Conservation (phyloP, 2,113 vertebrate species). For the Sclerurus mexicanus region DNA sequence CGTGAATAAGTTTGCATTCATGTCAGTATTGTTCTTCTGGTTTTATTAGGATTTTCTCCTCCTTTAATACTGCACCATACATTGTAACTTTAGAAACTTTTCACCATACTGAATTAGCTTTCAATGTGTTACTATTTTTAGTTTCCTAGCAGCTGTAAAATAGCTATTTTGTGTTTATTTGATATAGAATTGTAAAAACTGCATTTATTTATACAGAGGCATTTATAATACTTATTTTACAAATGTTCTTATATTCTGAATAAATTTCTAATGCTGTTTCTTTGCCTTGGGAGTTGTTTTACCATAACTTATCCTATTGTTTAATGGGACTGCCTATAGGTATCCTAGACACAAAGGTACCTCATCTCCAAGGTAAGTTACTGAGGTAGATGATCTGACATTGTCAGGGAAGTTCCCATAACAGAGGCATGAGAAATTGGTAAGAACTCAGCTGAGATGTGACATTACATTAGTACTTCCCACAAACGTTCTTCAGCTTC, state of each 20-base stretch:
- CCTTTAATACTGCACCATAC: constrained; percentile 29
- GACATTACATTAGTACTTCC: not conserved
- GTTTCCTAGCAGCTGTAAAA: constrained; percentile 76
- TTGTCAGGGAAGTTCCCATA: not conserved
- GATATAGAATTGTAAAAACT: constrained; percentile 80
- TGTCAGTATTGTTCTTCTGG: constrained; percentile 58
- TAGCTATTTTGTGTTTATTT: constrained; percentile 74
- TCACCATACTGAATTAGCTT: constrained; percentile 35
- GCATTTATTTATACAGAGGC: constrained; percentile 88
- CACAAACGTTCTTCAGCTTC: not conserved
- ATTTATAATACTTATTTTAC: constrained; percentile 86
- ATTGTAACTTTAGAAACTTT: constrained; percentile 23
- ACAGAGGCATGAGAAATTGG: not conserved
- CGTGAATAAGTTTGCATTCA: constrained; percentile 45
- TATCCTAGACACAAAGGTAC: not conserved
- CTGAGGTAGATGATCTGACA: not conserved
- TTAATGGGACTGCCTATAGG: not conserved
- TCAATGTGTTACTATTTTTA: constrained; percentile 59
- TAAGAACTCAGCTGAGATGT: not conserved
- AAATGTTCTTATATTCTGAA: constrained; percentile 86
- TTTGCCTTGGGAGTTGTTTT: not conserved
- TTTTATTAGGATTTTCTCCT: constrained; percentile 37
- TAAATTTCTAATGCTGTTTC: constrained; percentile 80
- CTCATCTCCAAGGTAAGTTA: not conserved
- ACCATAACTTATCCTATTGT: not conserved